phyloP scores from a whole-genome alignment of 2,113 vertebrate species.

The Himantopus leucocephalus region DNA sequence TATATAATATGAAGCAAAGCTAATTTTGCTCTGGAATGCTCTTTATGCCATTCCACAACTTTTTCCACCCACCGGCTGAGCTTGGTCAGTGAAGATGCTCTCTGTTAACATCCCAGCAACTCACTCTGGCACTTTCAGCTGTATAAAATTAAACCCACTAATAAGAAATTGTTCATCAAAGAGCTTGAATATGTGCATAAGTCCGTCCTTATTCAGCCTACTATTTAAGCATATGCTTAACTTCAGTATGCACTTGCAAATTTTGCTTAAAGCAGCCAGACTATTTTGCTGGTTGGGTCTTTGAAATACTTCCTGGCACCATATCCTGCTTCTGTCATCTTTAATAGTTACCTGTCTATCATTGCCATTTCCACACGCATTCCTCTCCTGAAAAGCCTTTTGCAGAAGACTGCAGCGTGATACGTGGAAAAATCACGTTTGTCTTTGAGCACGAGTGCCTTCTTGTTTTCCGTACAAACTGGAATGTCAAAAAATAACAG shows the following conservation, averaged over 20 bases:
- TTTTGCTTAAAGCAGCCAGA: background rate
- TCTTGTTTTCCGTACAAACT: background rate
- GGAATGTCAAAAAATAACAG: background rate
- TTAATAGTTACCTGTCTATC: background rate
- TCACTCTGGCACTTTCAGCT: background rate
- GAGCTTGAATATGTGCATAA: constrained; percentile 12
- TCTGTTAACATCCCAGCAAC: constrained; percentile 15
- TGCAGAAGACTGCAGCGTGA: background rate
- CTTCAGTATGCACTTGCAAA: background rate
- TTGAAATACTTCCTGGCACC: constrained; percentile 5
- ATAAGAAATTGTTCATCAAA: constrained; percentile 46
- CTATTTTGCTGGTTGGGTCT: background rate
- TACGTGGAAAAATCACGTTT: background rate
- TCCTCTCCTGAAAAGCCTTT: background rate
- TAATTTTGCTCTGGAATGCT: constrained; percentile 64
- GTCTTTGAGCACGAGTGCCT: background rate
- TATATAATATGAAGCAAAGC: constrained; percentile 39
- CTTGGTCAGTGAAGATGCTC: constrained; percentile 24
- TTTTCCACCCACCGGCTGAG: constrained; percentile 41
- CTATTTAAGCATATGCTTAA: background rate
- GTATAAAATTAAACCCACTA: background rate
- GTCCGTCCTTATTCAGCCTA: background rate
- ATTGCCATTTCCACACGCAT: background rate
- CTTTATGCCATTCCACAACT: constrained; percentile 37
- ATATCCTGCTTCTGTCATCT: constrained; percentile 2